A percentile compares a stretch with the other conserved stretches of the same genome.
Conservation (phyloP, 2,113 vertebrate genomes). For the Corythornis madagascariensis region DNA sequence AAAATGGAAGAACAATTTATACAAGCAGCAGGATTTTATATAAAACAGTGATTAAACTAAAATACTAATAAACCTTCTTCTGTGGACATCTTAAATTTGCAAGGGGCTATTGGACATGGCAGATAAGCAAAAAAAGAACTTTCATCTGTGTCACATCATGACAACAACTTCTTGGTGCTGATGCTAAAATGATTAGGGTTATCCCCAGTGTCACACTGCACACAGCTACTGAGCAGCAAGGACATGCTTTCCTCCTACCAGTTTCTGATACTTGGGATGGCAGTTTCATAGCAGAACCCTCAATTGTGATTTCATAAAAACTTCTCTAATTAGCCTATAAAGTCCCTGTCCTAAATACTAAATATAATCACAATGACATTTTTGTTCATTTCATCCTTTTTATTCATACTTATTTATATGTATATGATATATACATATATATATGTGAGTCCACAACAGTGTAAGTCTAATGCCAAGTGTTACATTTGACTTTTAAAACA, state of each 20-base stretch:
- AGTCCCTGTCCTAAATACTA: neutral
- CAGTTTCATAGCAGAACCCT: neutral
- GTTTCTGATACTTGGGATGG: neutral
- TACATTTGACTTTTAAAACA: neutral
- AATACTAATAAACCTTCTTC: neutral
- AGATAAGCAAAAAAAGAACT: neutral
- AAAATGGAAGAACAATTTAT: constrained; percentile 3
- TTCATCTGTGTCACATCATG: neutral
- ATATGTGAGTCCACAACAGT: neutral
- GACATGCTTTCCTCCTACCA: neutral
- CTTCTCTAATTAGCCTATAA: neutral
- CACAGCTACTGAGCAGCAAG: neutral
- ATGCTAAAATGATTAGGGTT: neutral
- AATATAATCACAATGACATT: neutral
- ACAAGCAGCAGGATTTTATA: neutral
- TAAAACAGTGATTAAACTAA: neutral
- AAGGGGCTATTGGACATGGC: neutral
- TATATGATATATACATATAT: too few relatives aligned
- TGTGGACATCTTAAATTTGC: neutral
- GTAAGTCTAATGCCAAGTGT: neutral
- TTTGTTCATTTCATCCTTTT: neutral
- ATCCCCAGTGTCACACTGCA: neutral
- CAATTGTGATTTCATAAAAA: neutral
- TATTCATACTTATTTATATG: neutral
- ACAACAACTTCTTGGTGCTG: neutral